Conservation (phyloP, 2,888 invertebrate genomes). For the Rugalucina vietnamica region DNA sequence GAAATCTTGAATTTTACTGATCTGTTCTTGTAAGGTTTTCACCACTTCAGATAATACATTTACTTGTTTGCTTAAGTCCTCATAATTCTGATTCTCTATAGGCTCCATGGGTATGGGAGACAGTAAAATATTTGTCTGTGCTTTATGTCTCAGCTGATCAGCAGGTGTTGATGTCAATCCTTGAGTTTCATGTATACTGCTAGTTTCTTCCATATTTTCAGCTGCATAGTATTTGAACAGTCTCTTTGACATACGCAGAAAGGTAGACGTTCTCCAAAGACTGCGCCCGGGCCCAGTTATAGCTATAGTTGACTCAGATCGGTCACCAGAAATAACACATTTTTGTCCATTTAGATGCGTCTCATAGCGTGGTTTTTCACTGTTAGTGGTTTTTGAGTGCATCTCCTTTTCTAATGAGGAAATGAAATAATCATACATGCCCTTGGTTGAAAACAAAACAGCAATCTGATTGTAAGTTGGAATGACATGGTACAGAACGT, state of each 20-base stretch:
- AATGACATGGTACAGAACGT: neutral
- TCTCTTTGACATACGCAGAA: neutral
- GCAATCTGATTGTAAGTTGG: neutral
- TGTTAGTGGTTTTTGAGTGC: neutral
- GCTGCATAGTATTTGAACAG: neutral
- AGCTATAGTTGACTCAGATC: neutral
- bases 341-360: neutral
- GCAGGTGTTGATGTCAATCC: neutral
- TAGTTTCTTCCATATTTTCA: neutral
- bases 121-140: neutral
- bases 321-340: neutral
- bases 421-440: neutral
- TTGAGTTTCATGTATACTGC: neutral
- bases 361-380: neutral
- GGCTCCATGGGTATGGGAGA: neutral
- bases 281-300: neutral
- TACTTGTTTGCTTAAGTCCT: neutral
- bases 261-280: neutral
- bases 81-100: neutral
- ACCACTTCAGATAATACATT: neutral
- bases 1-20: neutral
- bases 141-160: neutral
- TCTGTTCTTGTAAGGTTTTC: neutral
- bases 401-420: neutral
- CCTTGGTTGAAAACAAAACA: neutral